Conservation (phyloP, 2,888 invertebrate species). For the Mythimna albipuncta region DNA sequence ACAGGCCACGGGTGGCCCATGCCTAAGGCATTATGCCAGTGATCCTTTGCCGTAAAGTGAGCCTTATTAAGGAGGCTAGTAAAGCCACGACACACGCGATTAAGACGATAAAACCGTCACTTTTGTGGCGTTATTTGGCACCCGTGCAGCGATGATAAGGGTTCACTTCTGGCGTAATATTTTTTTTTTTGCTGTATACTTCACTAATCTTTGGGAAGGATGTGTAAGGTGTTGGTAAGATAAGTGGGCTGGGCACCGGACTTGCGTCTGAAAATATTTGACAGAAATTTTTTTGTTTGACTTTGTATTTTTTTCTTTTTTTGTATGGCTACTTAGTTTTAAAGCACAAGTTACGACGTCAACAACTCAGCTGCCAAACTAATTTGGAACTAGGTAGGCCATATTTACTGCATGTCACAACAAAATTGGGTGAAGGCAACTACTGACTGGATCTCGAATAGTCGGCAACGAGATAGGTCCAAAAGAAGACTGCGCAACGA, state of each 20-base stretch:
- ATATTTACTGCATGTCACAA: too few species aligned
- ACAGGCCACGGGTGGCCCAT: conserved; percentile 65
- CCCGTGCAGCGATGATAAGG: conserved; percentile 58
- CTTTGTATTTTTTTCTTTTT: not conserved
- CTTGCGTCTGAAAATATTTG: not conserved
- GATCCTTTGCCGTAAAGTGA: conserved; percentile 68
- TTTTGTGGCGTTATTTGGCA: conserved; percentile 52
- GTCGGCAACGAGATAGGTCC: too few species aligned
- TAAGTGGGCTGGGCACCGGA: conserved; percentile 25
- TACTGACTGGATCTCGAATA: too few species aligned
- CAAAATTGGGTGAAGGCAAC: too few species aligned
- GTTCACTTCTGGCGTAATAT: conserved; percentile 22
- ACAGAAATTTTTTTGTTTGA: not conserved
- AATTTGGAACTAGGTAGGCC: too few species aligned
- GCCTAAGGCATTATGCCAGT: conserved; percentile 60
- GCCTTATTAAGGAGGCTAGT: conserved; percentile 63
- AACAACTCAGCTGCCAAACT: too few species aligned
- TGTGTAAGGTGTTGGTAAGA: conserved; percentile 22
- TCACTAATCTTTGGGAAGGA: conserved; percentile 35
- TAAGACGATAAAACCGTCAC: conserved; percentile 49
- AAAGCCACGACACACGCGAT: conserved; percentile 47
- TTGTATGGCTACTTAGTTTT: too few species aligned
- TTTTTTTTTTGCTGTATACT: conserved; percentile 42
- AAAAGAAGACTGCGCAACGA: too few species aligned
- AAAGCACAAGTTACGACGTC: too few species aligned